Evolutionary conservation across 1,140 invertebrate genomes (phyloP).

Genomic region (Panagrolaimus sp.): DNA sequence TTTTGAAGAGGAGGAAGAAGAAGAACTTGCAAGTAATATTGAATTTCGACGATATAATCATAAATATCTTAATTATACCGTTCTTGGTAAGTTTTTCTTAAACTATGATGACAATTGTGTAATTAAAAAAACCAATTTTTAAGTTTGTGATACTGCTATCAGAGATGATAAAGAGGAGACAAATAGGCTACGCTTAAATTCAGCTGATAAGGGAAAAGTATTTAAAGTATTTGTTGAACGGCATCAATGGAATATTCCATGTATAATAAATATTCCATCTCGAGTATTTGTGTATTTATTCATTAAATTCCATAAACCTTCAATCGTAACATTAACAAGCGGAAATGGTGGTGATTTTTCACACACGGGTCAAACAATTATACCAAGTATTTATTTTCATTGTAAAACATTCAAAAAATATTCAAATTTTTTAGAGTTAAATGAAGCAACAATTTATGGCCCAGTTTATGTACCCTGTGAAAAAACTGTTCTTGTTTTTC

Average conservation of each 20-base stretch:
- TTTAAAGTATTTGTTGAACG: conserved; percentile 7
- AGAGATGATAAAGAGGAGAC: too few species aligned
- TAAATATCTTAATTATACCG: too few species aligned
- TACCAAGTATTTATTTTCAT: not conserved
- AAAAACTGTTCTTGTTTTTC: not conserved
- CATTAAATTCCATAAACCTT: not conserved
- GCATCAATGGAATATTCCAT: not conserved
- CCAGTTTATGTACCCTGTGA: not conserved
- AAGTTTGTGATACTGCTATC: too few species aligned
- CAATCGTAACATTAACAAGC: not conserved
- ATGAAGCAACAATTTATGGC: not conserved
- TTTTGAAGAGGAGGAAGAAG: too few species aligned
- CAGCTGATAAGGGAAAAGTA: not conserved
- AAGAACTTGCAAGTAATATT: too few species aligned
- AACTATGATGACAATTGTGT: too few species aligned
- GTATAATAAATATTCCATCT: not conserved
- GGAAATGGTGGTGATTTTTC: not conserved
- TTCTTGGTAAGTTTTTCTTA: too few species aligned
- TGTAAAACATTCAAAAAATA: not conserved
- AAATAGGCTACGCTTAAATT: not conserved
- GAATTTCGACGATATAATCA: too few species aligned
- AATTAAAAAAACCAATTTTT: too few species aligned
- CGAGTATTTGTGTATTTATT: conserved; percentile 3
- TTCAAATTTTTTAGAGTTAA: not conserved
- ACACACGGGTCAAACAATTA: not conserved